Evolutionary conservation across 1,140 invertebrate genomes (phyloP).

Genomic region (Calephelis virginiensis): DNA sequence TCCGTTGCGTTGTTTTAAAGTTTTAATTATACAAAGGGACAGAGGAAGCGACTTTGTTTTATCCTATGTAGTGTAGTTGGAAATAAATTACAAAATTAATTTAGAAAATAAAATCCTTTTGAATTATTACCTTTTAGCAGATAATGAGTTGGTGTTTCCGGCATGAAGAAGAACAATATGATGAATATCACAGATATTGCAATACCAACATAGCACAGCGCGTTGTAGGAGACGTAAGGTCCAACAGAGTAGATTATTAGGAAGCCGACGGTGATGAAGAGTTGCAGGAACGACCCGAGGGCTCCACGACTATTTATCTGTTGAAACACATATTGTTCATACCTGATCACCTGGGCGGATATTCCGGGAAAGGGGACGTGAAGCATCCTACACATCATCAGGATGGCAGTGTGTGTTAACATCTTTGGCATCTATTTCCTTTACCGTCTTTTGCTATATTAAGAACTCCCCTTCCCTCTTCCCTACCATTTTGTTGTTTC

Average conservation of each 20-base stretch:
- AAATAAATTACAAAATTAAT: no score
- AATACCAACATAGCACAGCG: constrained; percentile 82
- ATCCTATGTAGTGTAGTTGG: no score
- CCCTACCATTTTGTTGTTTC: no score
- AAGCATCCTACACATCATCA: no score
- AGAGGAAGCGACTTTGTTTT: no score
- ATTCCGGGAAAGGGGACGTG: no score
- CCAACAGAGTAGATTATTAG: constrained; percentile 88
- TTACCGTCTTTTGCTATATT: no score
- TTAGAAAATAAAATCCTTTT: no score
- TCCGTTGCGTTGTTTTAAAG: no score
- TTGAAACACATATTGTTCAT: constrained; percentile 11
- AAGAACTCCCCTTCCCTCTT: no score
- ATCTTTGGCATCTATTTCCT: background rate
- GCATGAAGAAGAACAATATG: constrained; percentile 85
- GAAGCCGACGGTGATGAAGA: constrained; percentile 88
- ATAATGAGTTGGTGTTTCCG: constrained; percentile 89
- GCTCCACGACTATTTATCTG: constrained; percentile 85
- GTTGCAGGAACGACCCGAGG: constrained; percentile 89
- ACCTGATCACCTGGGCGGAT: background rate
- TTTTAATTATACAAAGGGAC: no score
- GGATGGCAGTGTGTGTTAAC: background rate
- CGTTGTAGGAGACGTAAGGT: constrained; percentile 83
- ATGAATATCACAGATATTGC: constrained; percentile 82
- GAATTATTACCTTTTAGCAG: constrained; percentile 73